A percentile compares a stretch with the other conserved stretches of the same genome.
Conservation (phyloP, 2,113 vertebrate genomes). For the Anarhynchus alexandrinus region DNA sequence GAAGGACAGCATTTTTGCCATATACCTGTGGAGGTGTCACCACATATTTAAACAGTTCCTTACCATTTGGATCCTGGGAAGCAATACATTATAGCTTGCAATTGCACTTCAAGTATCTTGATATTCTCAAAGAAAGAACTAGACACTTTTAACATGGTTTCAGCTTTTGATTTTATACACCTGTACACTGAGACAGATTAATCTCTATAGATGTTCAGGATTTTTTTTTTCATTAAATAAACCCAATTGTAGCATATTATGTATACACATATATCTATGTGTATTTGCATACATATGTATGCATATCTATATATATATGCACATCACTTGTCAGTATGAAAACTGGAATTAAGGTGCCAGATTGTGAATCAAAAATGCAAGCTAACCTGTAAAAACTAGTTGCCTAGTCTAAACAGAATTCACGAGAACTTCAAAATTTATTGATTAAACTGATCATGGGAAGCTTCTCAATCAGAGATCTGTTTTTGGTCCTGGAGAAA, state of each 20-base stretch:
- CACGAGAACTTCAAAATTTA: background rate
- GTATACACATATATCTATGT: background rate
- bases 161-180: background rate
- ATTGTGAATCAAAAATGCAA: background rate
- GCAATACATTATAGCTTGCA: background rate
- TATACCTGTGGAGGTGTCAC: background rate
- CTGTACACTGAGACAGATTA: background rate
- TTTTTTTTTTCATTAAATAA: background rate
- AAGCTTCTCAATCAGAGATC: background rate
- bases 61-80: background rate
- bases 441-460: background rate
- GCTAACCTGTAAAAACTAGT: background rate
- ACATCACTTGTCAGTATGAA: rapidly evolving
- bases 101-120: background rate
- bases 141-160: background rate
- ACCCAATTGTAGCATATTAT: background rate
- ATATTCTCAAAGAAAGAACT: background rate
- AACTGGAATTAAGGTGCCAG: background rate
- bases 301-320: background rate
- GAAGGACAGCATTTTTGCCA: background rate
- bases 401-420: background rate
- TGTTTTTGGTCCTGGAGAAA: background rate
- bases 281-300: background rate
- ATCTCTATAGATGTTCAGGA: background rate
- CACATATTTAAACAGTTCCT: background rate